Evolutionary conservation across 2,113 vertebrate species (phyloP).

Genomic region (Limanda limanda): DNA sequence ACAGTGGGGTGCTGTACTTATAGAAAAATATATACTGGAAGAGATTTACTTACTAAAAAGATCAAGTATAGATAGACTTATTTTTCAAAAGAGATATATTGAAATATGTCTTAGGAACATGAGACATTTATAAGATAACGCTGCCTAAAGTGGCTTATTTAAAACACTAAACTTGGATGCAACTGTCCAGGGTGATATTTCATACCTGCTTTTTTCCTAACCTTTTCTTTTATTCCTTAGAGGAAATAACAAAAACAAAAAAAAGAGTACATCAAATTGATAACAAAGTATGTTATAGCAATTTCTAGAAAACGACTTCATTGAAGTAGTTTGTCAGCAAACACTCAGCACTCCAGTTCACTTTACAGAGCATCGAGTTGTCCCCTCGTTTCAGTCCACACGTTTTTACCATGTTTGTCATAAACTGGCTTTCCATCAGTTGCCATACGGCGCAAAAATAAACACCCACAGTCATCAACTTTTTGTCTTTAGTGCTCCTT

Average conservation of each 20-base stretch:
- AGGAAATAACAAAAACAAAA: conserved; percentile 52
- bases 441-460: conserved; percentile 60
- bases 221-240: conserved; percentile 74
- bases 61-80: conserved; percentile 82
- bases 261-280: conserved; percentile 63
- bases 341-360: conserved; percentile 79
- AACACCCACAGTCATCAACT: conserved; percentile 56
- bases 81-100: conserved; percentile 85
- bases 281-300: conserved; percentile 69
- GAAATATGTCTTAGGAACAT: conserved; percentile 72
- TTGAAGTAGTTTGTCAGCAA: conserved; percentile 71
- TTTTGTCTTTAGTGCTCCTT: conserved; percentile 77
- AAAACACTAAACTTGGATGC: conserved; percentile 80
- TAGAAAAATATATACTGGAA: conserved; percentile 73
- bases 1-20: conserved; percentile 77
- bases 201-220: conserved; percentile 77
- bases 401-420: conserved; percentile 52
- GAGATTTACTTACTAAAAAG: conserved; percentile 80
- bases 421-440: conserved; percentile 65
- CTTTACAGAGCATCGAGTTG: conserved; percentile 70
- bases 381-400: conserved; percentile 58
- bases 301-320: conserved; percentile 66
- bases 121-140: conserved; percentile 78
- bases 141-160: conserved; percentile 81
- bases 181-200: conserved; percentile 77